phyloP scores from a whole-genome alignment of 2,113 vertebrate species.

The Phrynosoma platyrhinos region DNA sequence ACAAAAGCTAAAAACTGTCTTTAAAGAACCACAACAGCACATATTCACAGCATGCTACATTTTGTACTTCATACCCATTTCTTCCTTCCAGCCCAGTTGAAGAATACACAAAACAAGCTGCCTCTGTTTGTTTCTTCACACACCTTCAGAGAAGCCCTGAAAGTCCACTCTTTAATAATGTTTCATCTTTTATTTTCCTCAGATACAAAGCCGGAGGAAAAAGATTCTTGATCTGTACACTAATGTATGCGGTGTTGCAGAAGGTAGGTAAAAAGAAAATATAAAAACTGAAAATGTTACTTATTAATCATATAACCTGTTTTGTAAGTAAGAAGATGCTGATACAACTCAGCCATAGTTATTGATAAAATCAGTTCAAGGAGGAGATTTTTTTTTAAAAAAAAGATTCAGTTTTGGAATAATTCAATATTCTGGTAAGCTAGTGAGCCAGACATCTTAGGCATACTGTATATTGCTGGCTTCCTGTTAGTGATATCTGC shows the following conservation, averaged over 20 bases:
- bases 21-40: background rate
- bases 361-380: background rate
- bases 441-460: background rate
- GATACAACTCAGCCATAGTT: background rate
- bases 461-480: background rate
- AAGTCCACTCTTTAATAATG: slow-evolving; percentile 43
- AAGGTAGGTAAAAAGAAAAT: slow-evolving; percentile 81
- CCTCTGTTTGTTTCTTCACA: background rate
- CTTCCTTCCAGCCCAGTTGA: background rate
- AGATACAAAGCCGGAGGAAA: slow-evolving; percentile 97
- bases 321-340: background rate
- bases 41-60: background rate
- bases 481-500: background rate
- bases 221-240: slow-evolving; percentile 96
- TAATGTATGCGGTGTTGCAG: slow-evolving; percentile 89
- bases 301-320: rapidly evolving
- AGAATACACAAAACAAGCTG: background rate
- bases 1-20: background rate
- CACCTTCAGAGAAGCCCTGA: slow-evolving; percentile 26
- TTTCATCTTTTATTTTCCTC: slow-evolving; percentile 33
- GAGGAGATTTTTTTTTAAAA: background rate
- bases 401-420: background rate
- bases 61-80: background rate
- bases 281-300: background rate
- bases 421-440: background rate